Evolutionary conservation across 2,113 vertebrate genomes (phyloP).

Genomic region (Carassius carassius): DNA sequence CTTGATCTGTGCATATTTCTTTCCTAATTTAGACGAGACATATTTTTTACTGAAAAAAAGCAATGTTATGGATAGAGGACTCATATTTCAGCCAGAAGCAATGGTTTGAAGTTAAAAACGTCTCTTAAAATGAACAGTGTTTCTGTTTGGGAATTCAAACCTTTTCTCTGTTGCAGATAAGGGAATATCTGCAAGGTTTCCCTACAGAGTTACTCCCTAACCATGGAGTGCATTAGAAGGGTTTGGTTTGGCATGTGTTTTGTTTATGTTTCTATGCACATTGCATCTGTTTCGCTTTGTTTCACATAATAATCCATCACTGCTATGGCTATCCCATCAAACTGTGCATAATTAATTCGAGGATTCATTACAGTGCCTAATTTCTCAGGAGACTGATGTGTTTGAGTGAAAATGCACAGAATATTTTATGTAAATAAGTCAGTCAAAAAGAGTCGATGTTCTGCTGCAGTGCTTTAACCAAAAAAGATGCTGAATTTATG

Average conservation of each 20-base stretch:
- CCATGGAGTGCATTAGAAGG: neutral
- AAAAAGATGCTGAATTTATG: conserved; percentile 13
- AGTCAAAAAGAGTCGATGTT: neutral
- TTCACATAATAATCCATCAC: conserved; percentile 41
- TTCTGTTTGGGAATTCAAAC: neutral
- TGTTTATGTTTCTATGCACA: neutral
- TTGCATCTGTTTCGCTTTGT: conserved; percentile 40
- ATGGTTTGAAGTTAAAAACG: too few species aligned
- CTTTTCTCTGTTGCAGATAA: neutral
- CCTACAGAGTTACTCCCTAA: neutral
- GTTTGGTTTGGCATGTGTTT: neutral
- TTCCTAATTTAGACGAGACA: too few species aligned
- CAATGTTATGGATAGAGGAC: too few species aligned
- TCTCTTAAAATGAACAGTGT: neutral
- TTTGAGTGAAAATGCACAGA: conserved; percentile 31
- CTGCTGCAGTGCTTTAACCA: neutral
- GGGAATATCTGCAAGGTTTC: neutral
- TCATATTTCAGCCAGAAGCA: too few species aligned
- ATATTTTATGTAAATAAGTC: conserved; percentile 43
- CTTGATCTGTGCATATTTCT: too few species aligned
- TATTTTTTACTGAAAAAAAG: too few species aligned
- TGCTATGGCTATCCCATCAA: conserved; percentile 23
- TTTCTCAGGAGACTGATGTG: conserved; percentile 44
- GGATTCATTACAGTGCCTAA: conserved; percentile 37
- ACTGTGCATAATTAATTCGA: conserved; percentile 51